Percentiles rank a stretch among this genome's conserved stretches.
These are phyloP conservation scores for Nerophis ophidion DNA, from an alignment of 2,113 vertebrate species.

Conservation along the genomic window DNA sequence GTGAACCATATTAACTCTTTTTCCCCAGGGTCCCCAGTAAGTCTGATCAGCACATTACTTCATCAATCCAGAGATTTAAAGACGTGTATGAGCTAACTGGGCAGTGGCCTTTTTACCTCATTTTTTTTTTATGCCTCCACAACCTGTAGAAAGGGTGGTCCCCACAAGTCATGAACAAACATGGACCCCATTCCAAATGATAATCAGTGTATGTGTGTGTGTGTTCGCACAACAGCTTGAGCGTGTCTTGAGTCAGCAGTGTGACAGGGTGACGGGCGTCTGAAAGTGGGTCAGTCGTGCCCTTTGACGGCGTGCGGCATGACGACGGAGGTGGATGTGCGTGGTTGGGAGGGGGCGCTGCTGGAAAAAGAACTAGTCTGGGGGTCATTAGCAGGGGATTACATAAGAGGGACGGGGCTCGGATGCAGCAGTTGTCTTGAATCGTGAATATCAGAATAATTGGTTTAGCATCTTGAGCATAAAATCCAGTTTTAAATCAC, in stretches of 20 bases:
- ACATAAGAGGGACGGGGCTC: constrained; percentile 13
- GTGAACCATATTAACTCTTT: too few relatives aligned
- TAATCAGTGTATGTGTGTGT: constrained; percentile 14
- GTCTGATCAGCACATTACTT: too few relatives aligned
- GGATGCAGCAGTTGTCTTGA: not conserved
- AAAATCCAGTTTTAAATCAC: not conserved
- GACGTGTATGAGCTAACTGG: too few relatives aligned
- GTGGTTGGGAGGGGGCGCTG: constrained; percentile 3
- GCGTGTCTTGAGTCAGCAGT: constrained; percentile 53
- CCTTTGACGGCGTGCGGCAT: constrained; percentile 23
- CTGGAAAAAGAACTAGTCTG: constrained; percentile 8
- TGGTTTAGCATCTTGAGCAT: not conserved
- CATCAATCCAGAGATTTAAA: too few relatives aligned
- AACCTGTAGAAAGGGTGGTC: too few relatives aligned
- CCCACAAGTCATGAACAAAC: too few relatives aligned
- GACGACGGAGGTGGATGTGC: constrained; percentile 4
- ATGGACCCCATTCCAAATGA: too few relatives aligned
- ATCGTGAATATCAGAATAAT: not conserved
- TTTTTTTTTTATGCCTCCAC: too few relatives aligned
- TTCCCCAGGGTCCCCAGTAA: too few relatives aligned
- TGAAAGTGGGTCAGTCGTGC: constrained; percentile 55
- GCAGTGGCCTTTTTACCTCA: too few relatives aligned
- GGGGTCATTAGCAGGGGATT: constrained; percentile 7
- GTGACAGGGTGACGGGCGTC: constrained; percentile 19
- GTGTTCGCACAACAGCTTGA: constrained; percentile 39